These are phyloP conservation scores for Crossocerus cetratus DNA, from an alignment of 2,888 invertebrate genomes.

Conservation along the genomic window DNA sequence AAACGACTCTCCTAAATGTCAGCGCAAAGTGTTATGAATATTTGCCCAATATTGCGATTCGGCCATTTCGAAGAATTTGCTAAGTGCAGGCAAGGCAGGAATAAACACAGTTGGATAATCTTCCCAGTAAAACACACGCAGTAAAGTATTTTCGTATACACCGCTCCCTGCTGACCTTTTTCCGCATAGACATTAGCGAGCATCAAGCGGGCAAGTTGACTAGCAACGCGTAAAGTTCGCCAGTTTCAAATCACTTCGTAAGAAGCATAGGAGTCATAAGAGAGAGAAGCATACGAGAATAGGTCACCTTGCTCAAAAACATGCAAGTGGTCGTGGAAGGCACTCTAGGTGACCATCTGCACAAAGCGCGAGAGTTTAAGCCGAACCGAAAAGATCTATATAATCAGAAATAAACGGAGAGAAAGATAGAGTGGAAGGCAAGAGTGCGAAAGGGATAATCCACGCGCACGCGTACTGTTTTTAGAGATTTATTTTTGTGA, in stretches of 20 bases:
- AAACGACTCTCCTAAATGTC: not conserved
- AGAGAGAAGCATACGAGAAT: not conserved
- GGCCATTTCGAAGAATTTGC: too few relatives aligned
- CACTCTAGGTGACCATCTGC: slow-evolving; percentile 18
- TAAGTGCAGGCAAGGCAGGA: too few relatives aligned
- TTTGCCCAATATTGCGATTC: too few relatives aligned
- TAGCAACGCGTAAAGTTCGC: slow-evolving; percentile 29
- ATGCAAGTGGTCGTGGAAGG: slow-evolving; percentile 27
- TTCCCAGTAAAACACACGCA: not conserved
- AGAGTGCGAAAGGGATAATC: slow-evolving; percentile 26
- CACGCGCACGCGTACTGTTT: slow-evolving; percentile 55
- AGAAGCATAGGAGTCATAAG: slow-evolving; percentile 2
- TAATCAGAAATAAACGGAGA: slow-evolving; percentile 4
- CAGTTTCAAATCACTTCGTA: slow-evolving; percentile 16
- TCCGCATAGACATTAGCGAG: slow-evolving; percentile 14
- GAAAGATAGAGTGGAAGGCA: slow-evolving; percentile 2
- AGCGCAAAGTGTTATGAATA: too few relatives aligned
- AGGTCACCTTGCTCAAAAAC: slow-evolving; percentile 30
- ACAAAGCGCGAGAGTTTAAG: slow-evolving; percentile 6
- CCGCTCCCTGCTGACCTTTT: slow-evolving; percentile 39
- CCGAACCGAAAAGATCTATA: slow-evolving; percentile 15
- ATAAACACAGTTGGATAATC: too few relatives aligned
- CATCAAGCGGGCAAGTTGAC: slow-evolving; percentile 22
- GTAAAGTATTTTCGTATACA: not conserved
- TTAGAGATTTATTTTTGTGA: slow-evolving; percentile 68